phyloP scores from a whole-genome alignment of 2,113 vertebrate species.

The Actenoides lindsayi region DNA sequence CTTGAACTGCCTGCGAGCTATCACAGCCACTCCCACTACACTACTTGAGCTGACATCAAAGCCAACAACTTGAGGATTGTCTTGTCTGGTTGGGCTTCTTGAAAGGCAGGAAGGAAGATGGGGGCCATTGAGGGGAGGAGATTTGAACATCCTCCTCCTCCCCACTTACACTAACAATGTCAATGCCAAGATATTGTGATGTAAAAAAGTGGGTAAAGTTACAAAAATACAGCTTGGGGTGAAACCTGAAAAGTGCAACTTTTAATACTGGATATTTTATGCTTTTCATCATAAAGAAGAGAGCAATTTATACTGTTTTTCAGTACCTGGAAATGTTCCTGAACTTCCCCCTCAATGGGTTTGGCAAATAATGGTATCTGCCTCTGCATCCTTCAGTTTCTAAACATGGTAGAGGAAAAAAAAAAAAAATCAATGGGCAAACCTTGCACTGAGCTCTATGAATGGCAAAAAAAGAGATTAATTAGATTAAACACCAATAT shows the following conservation, averaged over 20 bases:
- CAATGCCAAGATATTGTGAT: not conserved
- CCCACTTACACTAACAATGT: not conserved
- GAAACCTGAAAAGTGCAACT: not conserved
- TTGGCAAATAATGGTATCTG: not conserved
- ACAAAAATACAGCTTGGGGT: not conserved
- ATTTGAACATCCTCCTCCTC: not conserved
- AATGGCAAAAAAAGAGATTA: not conserved
- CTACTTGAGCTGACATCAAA: not conserved
- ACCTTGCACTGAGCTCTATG: not conserved
- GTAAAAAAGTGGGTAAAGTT: not conserved
- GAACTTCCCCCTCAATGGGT: not conserved
- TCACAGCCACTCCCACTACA: not conserved
- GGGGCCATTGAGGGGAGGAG: not conserved
- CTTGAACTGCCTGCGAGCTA: constrained; percentile 52
- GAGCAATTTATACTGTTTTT: not conserved
- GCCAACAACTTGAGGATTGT: not conserved
- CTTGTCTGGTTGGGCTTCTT: not conserved
- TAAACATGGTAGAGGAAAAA: not conserved
- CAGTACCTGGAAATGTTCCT: not conserved
- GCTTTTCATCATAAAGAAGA: not conserved
- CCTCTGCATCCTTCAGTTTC: not conserved
- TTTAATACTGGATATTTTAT: not conserved
- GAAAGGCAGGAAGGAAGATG: not conserved
- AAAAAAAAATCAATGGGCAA: not conserved
- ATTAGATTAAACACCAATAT: not conserved